These are phyloP conservation scores for Uria aalge DNA, from an alignment of 2,113 vertebrate species.

Conservation along the genomic window DNA sequence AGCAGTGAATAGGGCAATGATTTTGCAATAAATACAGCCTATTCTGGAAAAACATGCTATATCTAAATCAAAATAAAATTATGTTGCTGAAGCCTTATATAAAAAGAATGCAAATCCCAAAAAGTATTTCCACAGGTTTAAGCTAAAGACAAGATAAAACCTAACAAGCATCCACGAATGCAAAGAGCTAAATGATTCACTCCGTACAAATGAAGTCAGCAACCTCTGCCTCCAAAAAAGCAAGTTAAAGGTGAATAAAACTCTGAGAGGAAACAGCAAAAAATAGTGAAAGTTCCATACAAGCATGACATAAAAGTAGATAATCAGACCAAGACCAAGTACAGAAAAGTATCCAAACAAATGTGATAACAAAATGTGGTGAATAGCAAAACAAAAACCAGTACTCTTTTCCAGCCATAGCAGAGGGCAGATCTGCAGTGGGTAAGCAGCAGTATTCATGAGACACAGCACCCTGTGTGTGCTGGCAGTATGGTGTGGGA, in stretches of 20 bases:
- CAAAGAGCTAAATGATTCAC: not conserved
- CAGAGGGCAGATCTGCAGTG: not conserved
- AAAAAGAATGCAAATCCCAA: not conserved
- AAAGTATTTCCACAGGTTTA: not conserved
- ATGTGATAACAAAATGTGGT: not conserved
- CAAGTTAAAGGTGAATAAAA: not conserved
- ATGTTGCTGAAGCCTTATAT: not conserved
- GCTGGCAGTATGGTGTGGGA: not conserved
- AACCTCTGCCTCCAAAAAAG: not conserved
- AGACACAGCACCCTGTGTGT: not conserved
- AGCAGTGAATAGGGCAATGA: not conserved
- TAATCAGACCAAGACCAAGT: not conserved
- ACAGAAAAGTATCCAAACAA: not conserved
- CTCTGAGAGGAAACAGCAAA: not conserved
- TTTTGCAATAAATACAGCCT: not conserved
- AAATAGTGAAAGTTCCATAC: not conserved
- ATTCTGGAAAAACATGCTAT: not conserved
- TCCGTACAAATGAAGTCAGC: not conserved
- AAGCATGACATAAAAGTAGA: not conserved
- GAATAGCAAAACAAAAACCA: not conserved
- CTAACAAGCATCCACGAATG: not conserved
- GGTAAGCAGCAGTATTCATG: accelerated
- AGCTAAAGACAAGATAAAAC: not conserved
- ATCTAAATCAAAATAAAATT: not conserved
- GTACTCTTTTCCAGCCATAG: not conserved